phyloP scores from a whole-genome alignment of 2,888 invertebrate genomes.

The Tetragonisca angustula region DNA sequence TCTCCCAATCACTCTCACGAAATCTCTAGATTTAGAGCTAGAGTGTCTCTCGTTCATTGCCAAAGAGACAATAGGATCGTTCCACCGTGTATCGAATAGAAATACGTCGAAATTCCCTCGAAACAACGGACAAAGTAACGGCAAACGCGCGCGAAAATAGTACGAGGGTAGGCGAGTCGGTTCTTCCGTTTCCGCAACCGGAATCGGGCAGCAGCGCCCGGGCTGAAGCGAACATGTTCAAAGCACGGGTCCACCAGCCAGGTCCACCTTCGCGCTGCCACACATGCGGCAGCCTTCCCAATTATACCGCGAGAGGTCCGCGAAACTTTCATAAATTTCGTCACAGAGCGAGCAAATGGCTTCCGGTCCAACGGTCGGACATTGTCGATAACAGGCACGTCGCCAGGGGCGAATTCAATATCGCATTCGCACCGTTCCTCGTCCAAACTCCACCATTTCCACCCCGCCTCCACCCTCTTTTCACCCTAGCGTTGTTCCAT shows the following conservation, averaged over 20 bases:
- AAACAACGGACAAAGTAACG: background rate
- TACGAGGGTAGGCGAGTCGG: background rate
- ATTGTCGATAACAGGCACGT: constrained; percentile 81
- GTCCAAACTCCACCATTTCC: constrained; percentile 52
- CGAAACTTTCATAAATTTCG: constrained; percentile 81
- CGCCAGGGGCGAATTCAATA: constrained; percentile 80
- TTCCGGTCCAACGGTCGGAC: constrained; percentile 82
- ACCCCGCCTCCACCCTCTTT: constrained; percentile 25
- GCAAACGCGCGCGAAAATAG: background rate
- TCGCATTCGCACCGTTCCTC: constrained; percentile 77
- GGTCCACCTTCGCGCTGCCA: constrained; percentile 65
- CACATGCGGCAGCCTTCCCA: constrained; percentile 51
- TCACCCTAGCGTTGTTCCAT: constrained; percentile 22
- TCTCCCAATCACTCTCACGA: background rate
- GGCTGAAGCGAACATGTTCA: constrained; percentile 24
- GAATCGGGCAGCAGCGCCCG: constrained; percentile 24
- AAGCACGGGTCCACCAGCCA: background rate
- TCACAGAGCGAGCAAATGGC: constrained; percentile 79
- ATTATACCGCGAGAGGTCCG: constrained; percentile 69
- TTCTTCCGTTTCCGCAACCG: constrained; percentile 32
- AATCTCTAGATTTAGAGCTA: background rate
- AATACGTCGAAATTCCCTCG: background rate
- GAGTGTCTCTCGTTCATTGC: too few species aligned
- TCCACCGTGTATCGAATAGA: background rate
- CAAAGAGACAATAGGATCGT: background rate